Evolutionary conservation across 2,113 vertebrate species (phyloP).

Genomic region (Platichthys flesus): DNA sequence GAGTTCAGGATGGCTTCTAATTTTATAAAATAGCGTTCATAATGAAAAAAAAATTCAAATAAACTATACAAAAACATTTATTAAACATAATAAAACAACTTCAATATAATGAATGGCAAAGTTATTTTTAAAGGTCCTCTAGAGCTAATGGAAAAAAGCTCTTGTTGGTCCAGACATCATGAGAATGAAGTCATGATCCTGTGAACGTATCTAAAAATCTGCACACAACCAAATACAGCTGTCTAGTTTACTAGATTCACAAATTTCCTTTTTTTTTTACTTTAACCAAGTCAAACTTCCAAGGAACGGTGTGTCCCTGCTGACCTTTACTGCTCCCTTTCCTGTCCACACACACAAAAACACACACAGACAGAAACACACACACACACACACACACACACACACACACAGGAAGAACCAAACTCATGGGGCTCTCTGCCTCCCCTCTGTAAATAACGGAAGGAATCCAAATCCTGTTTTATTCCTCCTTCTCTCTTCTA

Average conservation of each 20-base stretch:
- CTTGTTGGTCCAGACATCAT: too few relatives aligned
- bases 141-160: too few relatives aligned
- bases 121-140: too few relatives aligned
- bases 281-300: constrained; percentile 44
- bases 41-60: too few relatives aligned
- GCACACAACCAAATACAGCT: background rate
- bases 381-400: constrained; percentile 14
- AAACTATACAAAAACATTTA: too few relatives aligned
- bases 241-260: background rate
- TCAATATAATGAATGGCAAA: too few relatives aligned
- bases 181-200: too few relatives aligned
- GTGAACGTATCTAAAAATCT: too few relatives aligned
- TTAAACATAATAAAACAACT: too few relatives aligned
- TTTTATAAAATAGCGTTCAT: too few relatives aligned
- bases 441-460: constrained; percentile 32
- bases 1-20: too few relatives aligned
- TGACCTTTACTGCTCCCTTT: constrained; percentile 52
- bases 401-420: constrained; percentile 58
- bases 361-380: constrained; percentile 34
- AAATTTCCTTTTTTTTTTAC: constrained; percentile 5
- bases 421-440: constrained; percentile 49
- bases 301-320: constrained; percentile 34
- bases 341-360: constrained; percentile 35
- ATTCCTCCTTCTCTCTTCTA: background rate
- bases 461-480: constrained; percentile 19